phyloP scores from a whole-genome alignment of 2,113 vertebrate genomes.

The Oryzias melastigma region DNA sequence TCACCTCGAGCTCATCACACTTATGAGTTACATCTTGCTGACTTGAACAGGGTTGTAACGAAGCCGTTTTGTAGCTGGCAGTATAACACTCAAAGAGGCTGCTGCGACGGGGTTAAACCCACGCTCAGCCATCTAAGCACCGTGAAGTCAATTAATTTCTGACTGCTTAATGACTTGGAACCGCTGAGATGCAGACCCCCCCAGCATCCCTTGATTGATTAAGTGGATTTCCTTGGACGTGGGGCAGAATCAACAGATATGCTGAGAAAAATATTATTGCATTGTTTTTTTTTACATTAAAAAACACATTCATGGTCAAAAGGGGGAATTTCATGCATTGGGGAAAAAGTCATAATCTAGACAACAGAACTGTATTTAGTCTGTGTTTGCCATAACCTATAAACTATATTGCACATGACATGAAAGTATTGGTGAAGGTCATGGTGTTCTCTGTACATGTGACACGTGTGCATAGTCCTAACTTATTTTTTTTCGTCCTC shows the following conservation, averaged over 20 bases:
- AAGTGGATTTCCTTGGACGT: conserved; percentile 67
- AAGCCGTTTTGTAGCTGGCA: conserved; percentile 44
- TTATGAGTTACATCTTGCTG: conserved; percentile 49
- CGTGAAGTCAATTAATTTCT: conserved; percentile 79
- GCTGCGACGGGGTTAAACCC: conserved; percentile 65
- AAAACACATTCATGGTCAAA: conserved; percentile 41
- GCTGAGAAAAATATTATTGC: conserved; percentile 40
- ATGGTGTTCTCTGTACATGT: conserved; percentile 44
- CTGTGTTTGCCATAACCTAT: conserved; percentile 59
- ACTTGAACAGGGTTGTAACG: conserved; percentile 42
- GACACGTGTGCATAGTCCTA: conserved; percentile 38
- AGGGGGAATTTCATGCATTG: conserved; percentile 31
- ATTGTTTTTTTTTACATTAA: conserved; percentile 53
- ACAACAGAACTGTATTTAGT: conserved; percentile 30
- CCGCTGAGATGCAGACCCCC: conserved; percentile 59
- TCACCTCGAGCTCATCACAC: conserved; percentile 50
- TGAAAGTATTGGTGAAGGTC: conserved; percentile 67
- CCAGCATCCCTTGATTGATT: conserved; percentile 68
- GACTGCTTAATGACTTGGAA: conserved; percentile 79
- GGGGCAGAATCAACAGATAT: conserved; percentile 59
- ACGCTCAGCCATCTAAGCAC: conserved; percentile 70
- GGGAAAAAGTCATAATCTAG: conserved; percentile 15
- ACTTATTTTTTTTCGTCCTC: conserved; percentile 36
- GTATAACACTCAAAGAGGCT: conserved; percentile 66
- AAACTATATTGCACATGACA: conserved; percentile 61